These are phyloP conservation scores for Lophotriccus pileatus DNA, from an alignment of 2,797 vertebrate species.

Conservation along the genomic window DNA sequence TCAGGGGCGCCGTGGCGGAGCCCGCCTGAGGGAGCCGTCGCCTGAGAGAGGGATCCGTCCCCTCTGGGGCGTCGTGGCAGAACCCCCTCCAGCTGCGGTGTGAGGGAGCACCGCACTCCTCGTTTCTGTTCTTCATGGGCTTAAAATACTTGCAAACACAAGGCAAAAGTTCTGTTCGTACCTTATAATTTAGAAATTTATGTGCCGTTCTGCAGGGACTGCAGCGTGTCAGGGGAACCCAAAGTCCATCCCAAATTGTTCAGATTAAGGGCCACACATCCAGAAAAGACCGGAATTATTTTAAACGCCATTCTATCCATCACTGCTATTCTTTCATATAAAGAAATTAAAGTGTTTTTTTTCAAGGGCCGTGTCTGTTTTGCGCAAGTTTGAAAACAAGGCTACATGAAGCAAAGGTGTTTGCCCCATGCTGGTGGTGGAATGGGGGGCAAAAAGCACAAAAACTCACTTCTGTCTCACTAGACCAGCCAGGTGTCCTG, in stretches of 20 bases:
- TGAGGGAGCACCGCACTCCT: accelerated
- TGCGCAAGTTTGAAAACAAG: accelerated
- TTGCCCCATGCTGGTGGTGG: background rate
- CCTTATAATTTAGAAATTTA: accelerated
- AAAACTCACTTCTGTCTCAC: accelerated
- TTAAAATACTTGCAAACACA: accelerated
- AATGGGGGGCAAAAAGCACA: background rate
- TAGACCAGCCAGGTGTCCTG: accelerated
- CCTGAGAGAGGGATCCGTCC: background rate
- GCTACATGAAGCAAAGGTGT: accelerated
- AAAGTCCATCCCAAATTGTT: background rate
- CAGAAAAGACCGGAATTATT: accelerated
- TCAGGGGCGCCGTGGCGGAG: accelerated
- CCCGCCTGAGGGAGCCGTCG: background rate
- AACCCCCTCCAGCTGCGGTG: too few relatives aligned
- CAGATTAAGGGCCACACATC: accelerated
- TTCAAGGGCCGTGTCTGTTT: background rate
- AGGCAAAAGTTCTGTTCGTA: too few relatives aligned
- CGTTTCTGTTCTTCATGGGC: accelerated
- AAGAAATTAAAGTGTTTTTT: background rate
- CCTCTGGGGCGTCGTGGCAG: too few relatives aligned
- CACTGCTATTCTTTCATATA: accelerated
- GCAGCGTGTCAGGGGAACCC: accelerated
- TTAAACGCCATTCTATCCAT: background rate
- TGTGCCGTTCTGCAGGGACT: accelerated